Conservation (phyloP, 2,797 vertebrate species). For the Takifugu ocellatus region DNA sequence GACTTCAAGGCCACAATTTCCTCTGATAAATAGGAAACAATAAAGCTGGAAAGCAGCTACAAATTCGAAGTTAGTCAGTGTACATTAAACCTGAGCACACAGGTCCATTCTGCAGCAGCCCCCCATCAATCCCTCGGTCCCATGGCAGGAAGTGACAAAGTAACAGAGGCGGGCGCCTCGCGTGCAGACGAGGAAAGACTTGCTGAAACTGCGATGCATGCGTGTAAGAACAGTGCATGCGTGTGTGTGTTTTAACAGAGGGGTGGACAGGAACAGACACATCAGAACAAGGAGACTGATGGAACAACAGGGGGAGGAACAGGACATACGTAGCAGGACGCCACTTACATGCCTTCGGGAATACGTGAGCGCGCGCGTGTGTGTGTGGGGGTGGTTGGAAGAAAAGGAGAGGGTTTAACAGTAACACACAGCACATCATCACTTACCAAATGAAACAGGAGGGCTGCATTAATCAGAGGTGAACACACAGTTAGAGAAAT, state of each 20-base stretch:
- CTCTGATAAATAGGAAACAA: conserved; percentile 5
- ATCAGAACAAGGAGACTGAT: conserved; percentile 50
- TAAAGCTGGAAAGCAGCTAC: background rate
- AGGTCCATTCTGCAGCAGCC: conserved; percentile 13
- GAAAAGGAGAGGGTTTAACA: conserved; percentile 43
- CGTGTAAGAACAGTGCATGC: conserved; percentile 48
- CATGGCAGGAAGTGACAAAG: conserved; percentile 30
- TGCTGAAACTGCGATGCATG: conserved; percentile 48
- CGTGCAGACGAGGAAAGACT: conserved; percentile 49
- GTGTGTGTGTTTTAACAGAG: conserved; percentile 24
- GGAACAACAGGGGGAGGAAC: conserved; percentile 19
- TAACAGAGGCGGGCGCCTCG: conserved; percentile 30
- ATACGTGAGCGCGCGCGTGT: conserved; percentile 7
- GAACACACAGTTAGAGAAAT: conserved; percentile 77
- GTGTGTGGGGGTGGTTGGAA: conserved; percentile 20
- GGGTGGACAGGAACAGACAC: conserved; percentile 44
- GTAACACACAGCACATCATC: conserved; percentile 58
- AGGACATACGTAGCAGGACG: conserved; percentile 28
- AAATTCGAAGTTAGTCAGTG: conserved; percentile 15
- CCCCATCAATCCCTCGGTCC: conserved; percentile 15
- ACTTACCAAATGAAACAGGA: conserved; percentile 86
- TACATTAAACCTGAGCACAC: conserved; percentile 17
- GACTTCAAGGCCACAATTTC: conserved; percentile 13
- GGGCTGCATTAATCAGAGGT: conserved; percentile 81
- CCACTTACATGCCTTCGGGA: conserved; percentile 61